Evolutionary conservation across 2,797 vertebrate species (phyloP), one percentile per base, ranked within the genome.

Genomic region (Siniperca obscura): DNA sequence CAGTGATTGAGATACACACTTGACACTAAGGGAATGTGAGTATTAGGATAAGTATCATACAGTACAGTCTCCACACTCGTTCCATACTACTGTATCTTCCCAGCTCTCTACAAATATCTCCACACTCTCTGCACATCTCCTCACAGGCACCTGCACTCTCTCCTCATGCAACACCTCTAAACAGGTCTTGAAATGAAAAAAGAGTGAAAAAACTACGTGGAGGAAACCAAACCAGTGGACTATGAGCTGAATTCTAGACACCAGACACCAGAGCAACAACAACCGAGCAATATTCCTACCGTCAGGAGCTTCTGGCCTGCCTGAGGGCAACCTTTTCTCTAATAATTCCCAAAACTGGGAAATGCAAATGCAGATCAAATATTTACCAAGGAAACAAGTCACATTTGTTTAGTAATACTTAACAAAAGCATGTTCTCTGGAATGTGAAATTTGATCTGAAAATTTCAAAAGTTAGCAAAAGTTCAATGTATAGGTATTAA

Each of bases 231-330:
- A 89, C 84, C 61, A 19, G 79, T 84, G 85, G 46, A 90, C 86
- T 88, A 90, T 87, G 89, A 85, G 85, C 87, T 88, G 70, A 89
- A 82, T 34, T 81, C 90, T 84, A 83, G 78, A 80, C 89, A 92
- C 83, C 86, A 83, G 86, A 91, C 79, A 89, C 74, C 82, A 86
- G 81, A 86, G 78, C 78, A 83, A 91, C 78, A 83, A 91, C 83
- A 86, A 85, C 69, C 76, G 65, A 90, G 86, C 86, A 89, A 66
- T 36, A 70, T 86, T 91, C 93, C 90, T 95, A 95, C 94, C 94
- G 91, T 94, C 86, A 79, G 82, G 50, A 75, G 85, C 72, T 64
- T 83, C 86, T 76, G 55, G 70, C 68, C 84, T 82, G 86, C 88
- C 85, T 73, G 85, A 86, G 74, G 85, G 82, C 71, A 89, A 89